Conservation (phyloP, 1,140 invertebrate species). For the Bicyclus anynana region DNA sequence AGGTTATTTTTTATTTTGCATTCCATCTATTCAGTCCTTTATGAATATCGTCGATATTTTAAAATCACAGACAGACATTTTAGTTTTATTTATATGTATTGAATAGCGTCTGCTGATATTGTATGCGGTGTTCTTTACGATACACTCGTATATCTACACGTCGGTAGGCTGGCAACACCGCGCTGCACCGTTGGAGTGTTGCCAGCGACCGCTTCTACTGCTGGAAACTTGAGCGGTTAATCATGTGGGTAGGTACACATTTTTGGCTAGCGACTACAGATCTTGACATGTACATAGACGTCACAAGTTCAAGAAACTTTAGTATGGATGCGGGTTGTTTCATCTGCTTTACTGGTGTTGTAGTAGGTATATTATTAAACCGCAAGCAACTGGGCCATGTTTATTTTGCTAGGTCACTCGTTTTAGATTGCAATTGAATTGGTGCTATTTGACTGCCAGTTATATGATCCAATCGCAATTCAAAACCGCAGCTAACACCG, state of each 20-base stretch:
- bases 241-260: conserved; percentile 21
- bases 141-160: conserved; percentile 3
- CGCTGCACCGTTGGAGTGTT: conserved; percentile 15
- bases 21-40: too few species aligned
- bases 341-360: background rate
- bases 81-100: too few species aligned
- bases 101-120: background rate
- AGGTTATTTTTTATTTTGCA: too few species aligned
- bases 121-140: background rate
- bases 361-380: too few species aligned
- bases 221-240: conserved; percentile 19
- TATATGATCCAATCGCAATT: too few species aligned
- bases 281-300: conserved; percentile 4
- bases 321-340: background rate
- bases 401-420: too few species aligned
- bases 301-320: background rate
- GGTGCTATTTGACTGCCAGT: too few species aligned
- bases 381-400: too few species aligned
- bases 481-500: background rate
- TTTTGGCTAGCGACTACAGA: conserved; percentile 19
- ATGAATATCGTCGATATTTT: too few species aligned
- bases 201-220: conserved; percentile 18
- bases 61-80: too few species aligned
- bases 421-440: too few species aligned
- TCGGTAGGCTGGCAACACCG: conserved; percentile 15